These are phyloP conservation scores for Thunnus thynnus DNA, from an alignment of 2,113 vertebrate species.

Conservation along the genomic window DNA sequence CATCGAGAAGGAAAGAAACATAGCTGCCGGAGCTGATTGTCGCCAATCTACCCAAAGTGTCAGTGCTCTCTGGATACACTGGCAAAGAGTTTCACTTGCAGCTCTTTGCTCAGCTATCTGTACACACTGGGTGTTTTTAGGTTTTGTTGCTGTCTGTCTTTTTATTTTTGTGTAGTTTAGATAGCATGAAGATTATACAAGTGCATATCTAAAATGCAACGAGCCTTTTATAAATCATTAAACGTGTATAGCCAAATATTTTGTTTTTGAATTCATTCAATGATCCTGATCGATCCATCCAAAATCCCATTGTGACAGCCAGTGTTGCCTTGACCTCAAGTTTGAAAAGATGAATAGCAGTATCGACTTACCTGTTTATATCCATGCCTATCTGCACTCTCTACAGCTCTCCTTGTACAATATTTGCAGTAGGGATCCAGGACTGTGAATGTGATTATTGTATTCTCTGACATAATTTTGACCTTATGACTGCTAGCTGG, in stretches of 20 bases:
- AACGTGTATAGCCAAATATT: no score
- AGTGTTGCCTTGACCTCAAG: slow-evolving; percentile 14
- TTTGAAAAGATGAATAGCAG: slow-evolving; percentile 25
- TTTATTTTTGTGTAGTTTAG: no score
- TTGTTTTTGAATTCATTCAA: background rate
- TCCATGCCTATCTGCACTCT: background rate
- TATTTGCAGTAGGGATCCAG: slow-evolving; percentile 13
- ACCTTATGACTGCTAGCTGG: background rate
- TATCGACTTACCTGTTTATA: slow-evolving; percentile 13
- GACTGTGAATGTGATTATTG: slow-evolving; percentile 20
- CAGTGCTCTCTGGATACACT: background rate
- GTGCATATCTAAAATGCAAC: background rate
- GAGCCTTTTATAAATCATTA: background rate
- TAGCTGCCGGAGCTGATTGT: background rate
- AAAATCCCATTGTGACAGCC: background rate
- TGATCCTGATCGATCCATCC: background rate
- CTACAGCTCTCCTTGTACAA: background rate
- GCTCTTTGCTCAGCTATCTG: background rate
- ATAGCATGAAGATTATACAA: background rate
- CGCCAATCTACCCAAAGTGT: background rate
- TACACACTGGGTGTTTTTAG: background rate
- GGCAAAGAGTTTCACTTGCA: background rate
- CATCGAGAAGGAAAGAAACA: background rate
- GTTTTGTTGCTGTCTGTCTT: background rate
- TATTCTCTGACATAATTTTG: slow-evolving; percentile 24